Percentiles rank a stretch among this genome's conserved stretches.
phyloP scores from a whole-genome alignment of 2,113 vertebrate species.

The Odontesthes bonariensis region DNA sequence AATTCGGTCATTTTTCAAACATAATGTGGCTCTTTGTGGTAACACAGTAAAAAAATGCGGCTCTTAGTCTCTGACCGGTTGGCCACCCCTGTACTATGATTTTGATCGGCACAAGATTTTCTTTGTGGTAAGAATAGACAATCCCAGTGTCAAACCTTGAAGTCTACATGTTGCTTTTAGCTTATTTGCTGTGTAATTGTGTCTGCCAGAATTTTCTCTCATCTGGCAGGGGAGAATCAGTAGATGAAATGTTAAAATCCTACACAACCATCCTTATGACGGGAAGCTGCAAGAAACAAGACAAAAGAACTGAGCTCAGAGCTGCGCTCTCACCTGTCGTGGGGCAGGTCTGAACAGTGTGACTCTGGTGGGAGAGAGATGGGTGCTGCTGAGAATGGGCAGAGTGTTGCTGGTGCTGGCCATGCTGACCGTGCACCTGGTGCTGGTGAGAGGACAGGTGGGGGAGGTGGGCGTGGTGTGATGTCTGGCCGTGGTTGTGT shows the following conservation, averaged over 20 bases:
- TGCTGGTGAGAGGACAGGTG: slow-evolving; percentile 82
- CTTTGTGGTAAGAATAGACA: no score
- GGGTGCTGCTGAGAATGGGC: slow-evolving; percentile 44
- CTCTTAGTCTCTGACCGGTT: no score
- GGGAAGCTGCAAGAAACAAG: not conserved
- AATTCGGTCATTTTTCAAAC: no score
- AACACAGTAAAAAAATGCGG: no score
- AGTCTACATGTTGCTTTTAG: not conserved
- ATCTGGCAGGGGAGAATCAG: not conserved
- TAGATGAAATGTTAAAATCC: not conserved
- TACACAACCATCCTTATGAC: not conserved
- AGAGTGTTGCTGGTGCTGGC: slow-evolving; percentile 78
- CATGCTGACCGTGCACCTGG: slow-evolving; percentile 59
- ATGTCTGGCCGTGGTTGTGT: slow-evolving; percentile 65
- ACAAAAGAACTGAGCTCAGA: no score
- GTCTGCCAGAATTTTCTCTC: not conserved
- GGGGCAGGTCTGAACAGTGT: slow-evolving; percentile 82
- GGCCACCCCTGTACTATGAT: no score
- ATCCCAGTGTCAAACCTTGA: not conserved
- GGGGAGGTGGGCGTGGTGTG: slow-evolving; percentile 77
- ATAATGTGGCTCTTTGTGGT: no score
- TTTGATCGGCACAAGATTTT: not conserved
- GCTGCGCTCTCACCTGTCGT: slow-evolving; percentile 80
- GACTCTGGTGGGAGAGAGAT: slow-evolving; percentile 83
- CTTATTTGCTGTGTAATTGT: not conserved